A percentile compares a stretch with the other conserved stretches of the same genome.
Conservation (phyloP, 2,888 invertebrate genomes). For the Lithophane leautieri region DNA sequence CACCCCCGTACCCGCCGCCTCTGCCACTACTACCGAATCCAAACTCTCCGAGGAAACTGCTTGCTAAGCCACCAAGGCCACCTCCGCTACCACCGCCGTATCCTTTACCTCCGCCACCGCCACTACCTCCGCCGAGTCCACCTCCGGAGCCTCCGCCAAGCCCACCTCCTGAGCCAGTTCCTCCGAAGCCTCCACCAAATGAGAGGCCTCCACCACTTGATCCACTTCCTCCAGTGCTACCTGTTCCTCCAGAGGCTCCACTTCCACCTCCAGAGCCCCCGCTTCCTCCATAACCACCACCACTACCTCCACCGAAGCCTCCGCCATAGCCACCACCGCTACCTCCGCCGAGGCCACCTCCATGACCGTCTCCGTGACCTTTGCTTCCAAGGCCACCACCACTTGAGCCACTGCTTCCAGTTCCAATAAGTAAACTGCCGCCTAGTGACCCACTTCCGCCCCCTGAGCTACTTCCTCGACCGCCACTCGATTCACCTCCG, state of each 20-base stretch:
- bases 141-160: conserved; percentile 45
- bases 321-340: conserved; percentile 73
- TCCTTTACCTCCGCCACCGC: conserved; percentile 41
- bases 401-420: conserved; percentile 53
- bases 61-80: conserved; percentile 31
- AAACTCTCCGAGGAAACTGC: conserved; percentile 23
- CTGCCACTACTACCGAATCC: conserved; percentile 39
- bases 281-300: conserved; percentile 55
- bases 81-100: conserved; percentile 27
- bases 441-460: conserved; percentile 38
- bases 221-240: conserved; percentile 33
- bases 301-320: conserved; percentile 60
- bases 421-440: conserved; percentile 60
- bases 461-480: conserved; percentile 48
- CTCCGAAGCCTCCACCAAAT: conserved; percentile 50
- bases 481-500: conserved; percentile 48
- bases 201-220: conserved; percentile 40
- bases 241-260: neutral
- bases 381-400: conserved; percentile 8
- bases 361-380: conserved; percentile 69
- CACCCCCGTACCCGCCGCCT: conserved; percentile 46
- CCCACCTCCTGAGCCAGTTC: conserved; percentile 37
- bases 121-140: conserved; percentile 42
- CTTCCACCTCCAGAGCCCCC: conserved; percentile 35
- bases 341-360: conserved; percentile 69